Base-by-base conservation (phyloP, 92 coral and sea anemone genomes). In the Zoanthus gigantus region DNA sequence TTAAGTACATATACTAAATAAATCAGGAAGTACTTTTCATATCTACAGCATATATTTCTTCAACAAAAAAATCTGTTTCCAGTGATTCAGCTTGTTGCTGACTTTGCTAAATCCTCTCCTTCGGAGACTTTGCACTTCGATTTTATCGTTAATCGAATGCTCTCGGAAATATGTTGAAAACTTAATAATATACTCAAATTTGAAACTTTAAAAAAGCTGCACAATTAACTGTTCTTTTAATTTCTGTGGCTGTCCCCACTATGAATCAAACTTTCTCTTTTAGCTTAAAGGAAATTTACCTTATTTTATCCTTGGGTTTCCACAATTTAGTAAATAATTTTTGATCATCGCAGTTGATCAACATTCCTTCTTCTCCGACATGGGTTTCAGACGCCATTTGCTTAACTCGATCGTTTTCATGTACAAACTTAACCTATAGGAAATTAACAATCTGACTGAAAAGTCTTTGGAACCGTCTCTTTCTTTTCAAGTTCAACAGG, bases 291-390 rank as follows among this genome's bases (percentile, higher is more conserved):
- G n/a, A 30, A 63, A 63, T 17, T 76, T 80, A 80, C 85, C 85
- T 80, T 65, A 67, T 10, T 80, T 80, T 58, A 28, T 58, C 57
- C 66, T 80, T 66, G 61, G 85, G 85, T 80, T 80, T 80, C 85
- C 85, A 80, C 8, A 57, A 65, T 45, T 80, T 80, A 46, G 85
- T 80, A 47, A 80, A 80, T 34, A 80, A 47, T 67, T 80, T 80
- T 31, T 63, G 44, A 44, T 74, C 85, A 46, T 80, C 85, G 46
- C 32, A 30, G 37, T 80, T 80, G 42, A 80, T 31, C 15, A 80
- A 32, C 57, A 69, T 42, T 8, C 85, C 85, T 80, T 80, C 84
- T 63, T 79, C 85, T 12, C 28, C 74, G 60, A 80, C 74, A 6
- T 2, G 58, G 44, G 18, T 48, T 17, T 45, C 85, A 65, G 85